These are phyloP conservation scores for Lophochroa leadbeateri DNA, from an alignment of 2,113 vertebrate species.

Conservation along the genomic window DNA sequence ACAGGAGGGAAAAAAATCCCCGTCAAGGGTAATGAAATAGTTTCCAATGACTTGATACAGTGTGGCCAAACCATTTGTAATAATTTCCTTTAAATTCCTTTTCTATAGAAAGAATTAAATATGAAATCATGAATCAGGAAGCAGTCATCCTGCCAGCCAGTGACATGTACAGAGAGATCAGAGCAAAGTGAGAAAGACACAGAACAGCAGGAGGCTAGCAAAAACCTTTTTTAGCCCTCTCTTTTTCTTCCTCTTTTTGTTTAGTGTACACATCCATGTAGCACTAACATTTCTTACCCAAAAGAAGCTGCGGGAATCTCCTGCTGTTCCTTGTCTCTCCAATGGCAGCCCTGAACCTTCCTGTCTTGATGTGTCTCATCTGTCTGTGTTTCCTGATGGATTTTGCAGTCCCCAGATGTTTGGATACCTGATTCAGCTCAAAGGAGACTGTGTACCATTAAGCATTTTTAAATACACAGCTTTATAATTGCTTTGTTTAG, in stretches of 20 bases:
- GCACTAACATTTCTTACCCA: conserved; percentile 45
- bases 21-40: neutral
- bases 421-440: conserved; percentile 52
- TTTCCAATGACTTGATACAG: conserved; percentile 39
- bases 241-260: conserved; percentile 54
- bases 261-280: conserved; percentile 38
- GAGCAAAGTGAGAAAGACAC: conserved; percentile 57
- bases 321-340: conserved; percentile 44
- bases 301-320: conserved; percentile 20
- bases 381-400: conserved; percentile 56
- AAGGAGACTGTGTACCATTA: conserved; percentile 29
- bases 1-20: neutral
- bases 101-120: conserved; percentile 53
- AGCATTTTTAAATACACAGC: neutral
- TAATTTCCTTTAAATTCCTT: conserved; percentile 57
- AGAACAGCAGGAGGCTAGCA: conserved; percentile 52
- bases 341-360: neutral
- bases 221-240: conserved; percentile 23
- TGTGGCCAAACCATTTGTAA: conserved; percentile 42
- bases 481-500: conserved; percentile 33
- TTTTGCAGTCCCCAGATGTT: conserved; percentile 45
- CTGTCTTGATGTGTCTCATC: conserved; percentile 38
- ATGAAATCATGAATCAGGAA: conserved; percentile 56
- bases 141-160: conserved; percentile 45
- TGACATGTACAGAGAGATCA: conserved; percentile 48